Base-by-base conservation (phyloP, 2,888 invertebrate species). In the Drosophila acutilabella region DNA sequence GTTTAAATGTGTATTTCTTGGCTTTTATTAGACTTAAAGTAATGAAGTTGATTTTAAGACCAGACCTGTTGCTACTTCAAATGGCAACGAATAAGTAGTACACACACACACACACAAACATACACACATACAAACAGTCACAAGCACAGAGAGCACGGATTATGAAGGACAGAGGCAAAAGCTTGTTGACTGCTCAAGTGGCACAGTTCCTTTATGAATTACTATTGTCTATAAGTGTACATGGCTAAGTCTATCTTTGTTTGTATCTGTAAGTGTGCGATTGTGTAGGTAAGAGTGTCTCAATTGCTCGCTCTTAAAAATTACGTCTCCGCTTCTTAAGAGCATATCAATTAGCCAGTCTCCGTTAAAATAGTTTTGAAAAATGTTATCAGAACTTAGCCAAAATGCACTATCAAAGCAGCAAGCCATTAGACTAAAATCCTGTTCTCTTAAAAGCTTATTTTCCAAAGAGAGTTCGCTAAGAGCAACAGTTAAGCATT, bases 111-210 rank as follows among this genome's bases (percentile, higher is more conserved):
- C 8, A 44, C 14, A 47, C 20, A 60, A 26, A 7, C 50, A 54
- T 26, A 36, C 45, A 56, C 48, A 11, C 47, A 45, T 18, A 50
- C 18, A 40, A 20, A 48, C 2, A 48, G 26, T 50, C 57, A 40
- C n/a, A 40, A 23, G 23, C 50, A 52, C 33, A 50, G 56, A 66
- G 47, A 45, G 74, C 42, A 48, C 52, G 62, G 62, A 65, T 78
- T 73, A 74, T 73, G 71, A 87, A 77, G 77, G 79, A 81, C 84
- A 81, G 62, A 71, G 62, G 74, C 64, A 70, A 88, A 86, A 88
- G 84, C 84, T 85, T 87, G 87, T 77, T 81, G 82, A 82, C 88
- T 82, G 66, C 86, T 88, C 86, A 85, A 88, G 84, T 86, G 77
- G 84, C 77, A 79, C 71, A 74, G 73, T 81, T 83, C 71, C 79